Base-by-base conservation (phyloP, 2,113 vertebrate species). In the Anser brachyrhynchus region DNA sequence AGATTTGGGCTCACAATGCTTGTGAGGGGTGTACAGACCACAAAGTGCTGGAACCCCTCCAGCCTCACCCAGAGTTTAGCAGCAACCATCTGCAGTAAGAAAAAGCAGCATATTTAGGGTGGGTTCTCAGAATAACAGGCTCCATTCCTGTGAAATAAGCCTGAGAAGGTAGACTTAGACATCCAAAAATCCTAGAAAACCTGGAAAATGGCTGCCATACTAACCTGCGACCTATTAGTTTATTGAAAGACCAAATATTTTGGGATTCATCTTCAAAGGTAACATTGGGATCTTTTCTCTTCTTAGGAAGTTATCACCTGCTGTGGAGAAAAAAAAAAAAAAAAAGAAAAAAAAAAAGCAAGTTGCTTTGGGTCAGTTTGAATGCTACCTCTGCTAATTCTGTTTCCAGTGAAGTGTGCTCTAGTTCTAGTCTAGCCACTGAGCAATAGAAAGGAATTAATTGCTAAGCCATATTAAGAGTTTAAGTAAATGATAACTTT, bases 81-180 rank as follows among this genome's bases (percentile, higher is more conserved):
- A 74, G 51, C 28, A 82, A 61, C 10, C 22, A 73, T 1, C 20
- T 41, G 35, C 65, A 13, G 55, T 89, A 52, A 59, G 52, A 55
- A 70, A 81, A 89, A 69, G 15, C 52, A 67, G 8, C 0, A 0
- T 43, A n/a, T 37, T 9, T 21, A 67, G 15, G 0, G 0, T 28
- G 43, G 15, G 9, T 95, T 84, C 70, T 75, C 57, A 75, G 18
- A 84, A 81, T 46, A 75, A 52, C 57, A 0, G 1, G 37, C 74
- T 72, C 49, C 54, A 49, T 13, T 39, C 11, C 78, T 69, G 23
- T 35, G 33, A 89, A 87, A 13, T 18, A 78, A 43, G 43, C 17
- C 61, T 59, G 22, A 70, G 33, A 73, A 83, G 35, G 52, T 4
- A 31, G 8, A 2, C 44, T 78, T 31, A 87, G 43, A 29, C 22